Evolutionary conservation across 2,888 invertebrate genomes (phyloP), one percentile per base, ranked within the genome.

Genomic region (Pinctada fucata): DNA sequence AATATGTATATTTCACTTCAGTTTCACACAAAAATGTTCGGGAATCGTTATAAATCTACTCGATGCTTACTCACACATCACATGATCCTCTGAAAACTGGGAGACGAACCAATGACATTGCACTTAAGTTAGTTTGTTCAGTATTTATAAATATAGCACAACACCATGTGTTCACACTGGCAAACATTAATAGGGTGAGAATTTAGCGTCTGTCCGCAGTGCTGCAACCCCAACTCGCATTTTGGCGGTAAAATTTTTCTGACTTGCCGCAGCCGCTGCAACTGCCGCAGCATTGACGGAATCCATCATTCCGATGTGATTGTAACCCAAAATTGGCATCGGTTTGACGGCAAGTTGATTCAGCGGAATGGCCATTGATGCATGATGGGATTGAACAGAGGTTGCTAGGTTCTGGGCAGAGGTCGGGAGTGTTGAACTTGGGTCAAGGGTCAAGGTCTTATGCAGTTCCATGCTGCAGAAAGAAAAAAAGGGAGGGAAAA

Each of bases 331-430:
- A 66, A 80, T 72, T 65, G 80, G 76, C 67, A 78, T 65, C 63
- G 81, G 76, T 94, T 97, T 97, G 94, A 96, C 95, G 79, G 79
- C 84, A 81, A 97, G 95, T 94, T 97, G 97, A 91, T 97, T 97
- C 93, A 97, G 95, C 82, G 92, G 91, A 84, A 92, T 91, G 83
- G 91, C 90, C 89, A 91, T 85, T 85, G 85, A 79, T 85, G 85
- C 82, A 70, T 87, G 91, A 85, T 88, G 90, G 88, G 88, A 87
- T 83, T 89, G 87, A 83, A 86, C 86, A 84, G 88, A 86, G 87
- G 90, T 88, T 76, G 89, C 80, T 80, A 85, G 81, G 80, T 79
- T 84, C 76, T 81, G 82, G 79, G 85, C 84, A 83, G 87, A 84
- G 83, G 88, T 85, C 84, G 88, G 88, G 86, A 88, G 87, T 83